phyloP scores from a whole-genome alignment of 2,888 invertebrate species.

The Xiphydria camelus region DNA sequence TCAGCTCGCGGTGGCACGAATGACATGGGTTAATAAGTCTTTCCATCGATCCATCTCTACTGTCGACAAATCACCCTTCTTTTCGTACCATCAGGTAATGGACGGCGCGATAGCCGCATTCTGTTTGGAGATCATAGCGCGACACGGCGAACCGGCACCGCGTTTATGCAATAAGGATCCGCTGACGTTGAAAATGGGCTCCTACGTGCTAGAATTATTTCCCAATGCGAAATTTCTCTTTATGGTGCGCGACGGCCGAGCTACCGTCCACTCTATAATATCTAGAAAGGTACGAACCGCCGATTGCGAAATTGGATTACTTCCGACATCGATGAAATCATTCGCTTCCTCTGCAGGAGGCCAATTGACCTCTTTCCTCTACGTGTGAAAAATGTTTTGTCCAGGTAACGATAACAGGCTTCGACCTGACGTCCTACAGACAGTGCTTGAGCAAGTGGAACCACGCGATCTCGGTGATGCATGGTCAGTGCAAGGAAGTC shows the following conservation, averaged over 20 bases:
- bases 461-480: slow-evolving; percentile 92
- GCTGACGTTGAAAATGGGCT: slow-evolving; percentile 94
- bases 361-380: not conserved
- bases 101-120: slow-evolving; percentile 97
- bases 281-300: slow-evolving; percentile 88
- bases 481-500: slow-evolving; percentile 85
- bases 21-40: too few species aligned
- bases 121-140: slow-evolving; percentile 93
- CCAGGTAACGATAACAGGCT: slow-evolving; percentile 83
- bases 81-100: slow-evolving; percentile 65
- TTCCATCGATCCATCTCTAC: too few species aligned
- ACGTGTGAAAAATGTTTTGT: slow-evolving; percentile 12
- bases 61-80: too few species aligned
- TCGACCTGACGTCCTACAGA: slow-evolving; percentile 90
- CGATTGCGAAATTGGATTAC: too few species aligned
- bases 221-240: slow-evolving; percentile 97
- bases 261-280: slow-evolving; percentile 98
- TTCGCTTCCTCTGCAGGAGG: too few species aligned
- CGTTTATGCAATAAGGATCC: slow-evolving; percentile 99
- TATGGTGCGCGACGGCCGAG: slow-evolving; percentile 97
- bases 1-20: too few species aligned
- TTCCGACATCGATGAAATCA: too few species aligned
- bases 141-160: slow-evolving; percentile 93
- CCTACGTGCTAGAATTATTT: slow-evolving; percentile 91
- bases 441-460: slow-evolving; percentile 98